Evolutionary conservation across 2,888 invertebrate species (phyloP), one percentile per base, ranked within the genome.

Genomic region (Nowickia ferox): DNA sequence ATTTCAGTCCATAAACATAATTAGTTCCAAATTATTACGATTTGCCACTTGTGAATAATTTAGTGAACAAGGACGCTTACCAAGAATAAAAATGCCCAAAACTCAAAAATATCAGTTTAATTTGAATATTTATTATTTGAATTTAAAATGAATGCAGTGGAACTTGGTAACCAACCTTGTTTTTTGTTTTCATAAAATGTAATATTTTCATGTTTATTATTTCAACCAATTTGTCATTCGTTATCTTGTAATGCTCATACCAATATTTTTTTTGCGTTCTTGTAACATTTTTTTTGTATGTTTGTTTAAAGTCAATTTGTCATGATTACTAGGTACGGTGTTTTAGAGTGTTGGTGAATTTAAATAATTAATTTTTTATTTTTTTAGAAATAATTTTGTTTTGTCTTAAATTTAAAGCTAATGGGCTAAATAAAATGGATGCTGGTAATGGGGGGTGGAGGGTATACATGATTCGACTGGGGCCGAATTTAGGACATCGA

Each of bases 381-480:
- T 19, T 53, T 55, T 72, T 44, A 30, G 42, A 9, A 9, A 19
- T 48, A 22, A 51, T 63, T 44, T 57, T 13, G 15, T 55, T 72
- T 59, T 17, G 17, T 48, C 57, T 59, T 66, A 53, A 55, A 44
- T 66, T 66, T 55, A 22, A 40, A 44, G 2, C 44, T 65, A 42
- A 9, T n/a, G 22, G 42, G 9, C 65, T n/a, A 44, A 9, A 8
- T 48, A 48, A 59, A 46, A 57, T 80, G 55, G 15, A 13, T 66
- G 74, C 3, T 51, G 59, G 38, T 13, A 38, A 69, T 59, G 66
- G 57, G 59, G 77, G 74, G 66, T 81, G 81, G 81, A 81, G 74
- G 81, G 81, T 75, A 81, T 75, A 68, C 13, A 51, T 66, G 74
- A 68, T 81, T 81, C 80, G 80, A 74, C 74, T 51, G n/a, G 9